phyloP scores from a whole-genome alignment of 1,140 invertebrate species.

The Drosophila miranda region DNA sequence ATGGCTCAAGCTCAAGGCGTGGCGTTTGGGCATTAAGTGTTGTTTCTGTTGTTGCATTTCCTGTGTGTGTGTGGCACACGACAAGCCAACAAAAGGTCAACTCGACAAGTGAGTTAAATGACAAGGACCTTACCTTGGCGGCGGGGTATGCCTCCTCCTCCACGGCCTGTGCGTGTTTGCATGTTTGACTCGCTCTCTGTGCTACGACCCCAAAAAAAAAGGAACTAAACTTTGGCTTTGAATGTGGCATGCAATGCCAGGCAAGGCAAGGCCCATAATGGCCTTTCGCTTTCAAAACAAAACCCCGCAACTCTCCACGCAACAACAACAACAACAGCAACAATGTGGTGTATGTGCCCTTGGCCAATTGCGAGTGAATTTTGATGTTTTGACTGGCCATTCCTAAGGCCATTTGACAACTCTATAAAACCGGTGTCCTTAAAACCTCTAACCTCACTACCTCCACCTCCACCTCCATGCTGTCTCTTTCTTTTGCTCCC shows the following conservation, averaged over 20 bases:
- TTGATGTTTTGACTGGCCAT: constrained; percentile 63
- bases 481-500: neutral
- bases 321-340: constrained; percentile 4
- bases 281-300: constrained; percentile 79
- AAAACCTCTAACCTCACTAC: constrained; percentile 20
- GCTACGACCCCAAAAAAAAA: constrained; percentile 66
- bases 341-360: constrained; percentile 41
- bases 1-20: constrained; percentile 68
- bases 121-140: constrained; percentile 75
- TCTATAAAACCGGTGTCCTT: constrained; percentile 65
- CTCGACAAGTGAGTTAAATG: constrained; percentile 74
- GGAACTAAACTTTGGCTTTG: constrained; percentile 52
- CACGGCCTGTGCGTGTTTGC: constrained; percentile 62
- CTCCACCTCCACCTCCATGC: too few species aligned
- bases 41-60: constrained; percentile 14
- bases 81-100: constrained; percentile 68
- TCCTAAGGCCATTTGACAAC: constrained; percentile 68
- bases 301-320: constrained; percentile 23
- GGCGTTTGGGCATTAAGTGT: constrained; percentile 66
- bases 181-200: constrained; percentile 32
- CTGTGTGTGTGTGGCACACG: constrained; percentile 51
- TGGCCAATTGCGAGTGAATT: constrained; percentile 63
- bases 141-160: neutral
- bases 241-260: constrained; percentile 66
- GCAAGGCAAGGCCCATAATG: constrained; percentile 48